Conservation (phyloP, 2,113 vertebrate species). For the Erinaceus europaeus region DNA sequence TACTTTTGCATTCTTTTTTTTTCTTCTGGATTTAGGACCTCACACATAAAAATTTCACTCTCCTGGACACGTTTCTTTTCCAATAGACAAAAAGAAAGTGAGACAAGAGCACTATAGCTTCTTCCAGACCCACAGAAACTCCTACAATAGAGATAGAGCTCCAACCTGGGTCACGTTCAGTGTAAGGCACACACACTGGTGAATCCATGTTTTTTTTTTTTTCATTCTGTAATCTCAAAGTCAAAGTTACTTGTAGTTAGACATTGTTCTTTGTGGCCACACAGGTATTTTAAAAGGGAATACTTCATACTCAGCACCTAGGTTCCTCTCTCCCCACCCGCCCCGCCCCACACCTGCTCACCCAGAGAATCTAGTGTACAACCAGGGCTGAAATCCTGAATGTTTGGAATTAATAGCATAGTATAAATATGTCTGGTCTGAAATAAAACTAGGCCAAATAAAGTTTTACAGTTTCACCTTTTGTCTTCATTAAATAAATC, state of each 20-base stretch:
- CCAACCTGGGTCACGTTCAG: too few species aligned
- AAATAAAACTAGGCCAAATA: not conserved
- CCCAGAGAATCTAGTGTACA: not conserved
- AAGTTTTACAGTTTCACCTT: not conserved
- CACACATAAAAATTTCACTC: too few species aligned
- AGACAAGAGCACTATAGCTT: too few species aligned
- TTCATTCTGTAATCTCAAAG: not conserved
- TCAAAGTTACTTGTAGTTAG: not conserved
- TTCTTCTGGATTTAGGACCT: too few species aligned
- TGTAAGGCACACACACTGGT: not conserved
- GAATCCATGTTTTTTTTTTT: not conserved
- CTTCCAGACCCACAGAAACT: too few species aligned
- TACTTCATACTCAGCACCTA: not conserved
- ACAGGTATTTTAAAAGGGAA: not conserved
- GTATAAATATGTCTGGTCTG: not conserved
- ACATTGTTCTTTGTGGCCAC: conserved; percentile 4
- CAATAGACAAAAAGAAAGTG: too few species aligned
- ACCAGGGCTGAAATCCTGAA: not conserved
- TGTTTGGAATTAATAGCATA: not conserved
- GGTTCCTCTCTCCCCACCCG: not conserved
- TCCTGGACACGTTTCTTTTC: too few species aligned
- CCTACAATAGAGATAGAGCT: too few species aligned
- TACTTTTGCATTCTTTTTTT: too few species aligned
- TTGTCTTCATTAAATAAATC: not conserved
- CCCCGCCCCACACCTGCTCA: too few species aligned